Conservation (phyloP, 1,140 invertebrate genomes). For the Drosophila teissieri region DNA sequence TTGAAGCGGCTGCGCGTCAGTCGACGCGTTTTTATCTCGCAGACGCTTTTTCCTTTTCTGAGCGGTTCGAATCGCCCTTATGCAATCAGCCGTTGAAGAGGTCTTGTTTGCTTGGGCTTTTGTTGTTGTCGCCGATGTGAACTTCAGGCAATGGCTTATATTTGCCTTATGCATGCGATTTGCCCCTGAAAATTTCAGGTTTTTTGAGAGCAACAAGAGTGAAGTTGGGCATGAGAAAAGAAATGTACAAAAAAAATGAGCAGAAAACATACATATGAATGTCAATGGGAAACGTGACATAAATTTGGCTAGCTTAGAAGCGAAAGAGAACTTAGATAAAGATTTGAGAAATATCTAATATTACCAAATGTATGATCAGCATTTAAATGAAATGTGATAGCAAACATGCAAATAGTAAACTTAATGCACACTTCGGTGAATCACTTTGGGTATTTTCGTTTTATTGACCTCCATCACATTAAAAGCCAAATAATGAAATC, state of each 20-base stretch:
- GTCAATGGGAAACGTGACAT: constrained; percentile 15
- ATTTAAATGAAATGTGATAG: background rate
- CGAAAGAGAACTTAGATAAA: background rate
- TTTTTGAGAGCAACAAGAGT: constrained; percentile 61
- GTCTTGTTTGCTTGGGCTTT: constrained; percentile 55
- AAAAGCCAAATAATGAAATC: constrained; percentile 69
- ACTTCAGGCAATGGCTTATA: constrained; percentile 59
- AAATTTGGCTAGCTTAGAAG: constrained; percentile 4
- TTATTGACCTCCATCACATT: constrained; percentile 73
- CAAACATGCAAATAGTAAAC: constrained; percentile 22
- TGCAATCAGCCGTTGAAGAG: constrained; percentile 61
- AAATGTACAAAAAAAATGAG: constrained; percentile 31
- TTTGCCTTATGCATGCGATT: constrained; percentile 66
- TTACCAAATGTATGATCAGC: constrained; percentile 4
- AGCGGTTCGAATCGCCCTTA: constrained; percentile 57
- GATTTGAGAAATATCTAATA: background rate
- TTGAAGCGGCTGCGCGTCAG: constrained; percentile 55
- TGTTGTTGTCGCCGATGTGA: constrained; percentile 26
- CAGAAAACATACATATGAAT: constrained; percentile 5
- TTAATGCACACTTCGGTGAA: constrained; percentile 39
- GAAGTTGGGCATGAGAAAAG: constrained; percentile 24
- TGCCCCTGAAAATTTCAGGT: constrained; percentile 82
- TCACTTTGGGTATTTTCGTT: constrained; percentile 74
- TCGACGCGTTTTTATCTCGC: constrained; percentile 64
- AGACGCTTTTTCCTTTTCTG: constrained; percentile 32